Evolutionary conservation across 2,888 invertebrate genomes (phyloP).

Genomic region (Melinopterus prodromus): DNA sequence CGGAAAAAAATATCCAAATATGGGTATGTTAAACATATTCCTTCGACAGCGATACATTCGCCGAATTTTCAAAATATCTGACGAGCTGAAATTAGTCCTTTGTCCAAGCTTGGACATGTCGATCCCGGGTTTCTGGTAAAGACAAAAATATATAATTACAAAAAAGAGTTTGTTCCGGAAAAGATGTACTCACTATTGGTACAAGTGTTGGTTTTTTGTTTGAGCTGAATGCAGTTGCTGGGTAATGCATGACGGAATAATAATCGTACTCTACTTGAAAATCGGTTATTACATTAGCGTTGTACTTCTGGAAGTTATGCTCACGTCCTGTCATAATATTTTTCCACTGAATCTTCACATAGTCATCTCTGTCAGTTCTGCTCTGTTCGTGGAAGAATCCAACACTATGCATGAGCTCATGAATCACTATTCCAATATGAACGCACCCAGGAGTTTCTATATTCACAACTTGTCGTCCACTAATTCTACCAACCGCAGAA

Average conservation of each 20-base stretch:
- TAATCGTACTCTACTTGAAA: conserved; percentile 80
- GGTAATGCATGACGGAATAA: conserved; percentile 86
- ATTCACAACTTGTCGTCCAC: conserved; percentile 74
- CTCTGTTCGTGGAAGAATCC: conserved; percentile 88
- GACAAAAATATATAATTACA: neutral
- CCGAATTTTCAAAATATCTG: conserved; percentile 4
- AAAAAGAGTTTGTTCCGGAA: neutral
- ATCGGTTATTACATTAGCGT: conserved; percentile 64
- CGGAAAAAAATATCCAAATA: no score
- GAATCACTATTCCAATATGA: conserved; percentile 78
- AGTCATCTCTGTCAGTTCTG: conserved; percentile 76
- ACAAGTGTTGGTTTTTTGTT: conserved; percentile 75
- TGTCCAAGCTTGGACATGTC: neutral
- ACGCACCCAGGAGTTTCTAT: conserved; percentile 79
- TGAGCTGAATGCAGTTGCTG: conserved; percentile 76
- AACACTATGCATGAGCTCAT: conserved; percentile 81
- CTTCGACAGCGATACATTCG: neutral
- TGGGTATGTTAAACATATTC: neutral
- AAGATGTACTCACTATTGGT: neutral
- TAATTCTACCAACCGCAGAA: conserved; percentile 80
- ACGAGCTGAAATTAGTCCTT: neutral
- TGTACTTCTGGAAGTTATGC: conserved; percentile 67
- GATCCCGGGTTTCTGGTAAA: neutral
- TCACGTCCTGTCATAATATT: conserved; percentile 66
- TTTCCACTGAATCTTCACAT: conserved; percentile 70